Evolutionary conservation across 2,113 vertebrate species (phyloP).

Genomic region (Riparia riparia): DNA sequence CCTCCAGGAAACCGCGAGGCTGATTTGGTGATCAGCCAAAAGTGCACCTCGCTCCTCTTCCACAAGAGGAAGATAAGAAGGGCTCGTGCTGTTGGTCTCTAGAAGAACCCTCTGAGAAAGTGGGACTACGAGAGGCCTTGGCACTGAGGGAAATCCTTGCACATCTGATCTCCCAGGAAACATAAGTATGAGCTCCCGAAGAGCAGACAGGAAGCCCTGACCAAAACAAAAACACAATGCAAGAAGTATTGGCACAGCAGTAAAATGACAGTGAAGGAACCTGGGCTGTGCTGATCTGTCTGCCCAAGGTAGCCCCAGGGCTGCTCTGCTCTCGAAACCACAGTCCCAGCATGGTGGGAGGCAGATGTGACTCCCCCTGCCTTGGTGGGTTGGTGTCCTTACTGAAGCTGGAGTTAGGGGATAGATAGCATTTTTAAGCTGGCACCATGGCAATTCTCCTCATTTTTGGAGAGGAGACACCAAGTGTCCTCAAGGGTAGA

Average conservation of each 20-base stretch:
- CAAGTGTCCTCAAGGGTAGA: background rate
- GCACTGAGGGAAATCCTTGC: background rate
- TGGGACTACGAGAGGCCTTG: background rate
- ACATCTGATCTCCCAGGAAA: background rate
- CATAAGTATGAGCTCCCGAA: background rate
- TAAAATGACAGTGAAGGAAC: fast-evolving
- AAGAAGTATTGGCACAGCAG: background rate
- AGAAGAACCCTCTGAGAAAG: background rate
- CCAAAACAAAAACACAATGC: background rate
- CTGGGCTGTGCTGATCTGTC: background rate
- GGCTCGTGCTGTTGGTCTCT: background rate
- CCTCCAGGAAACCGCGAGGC: background rate
- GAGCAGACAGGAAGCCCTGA: background rate
- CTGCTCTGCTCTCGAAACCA: background rate
- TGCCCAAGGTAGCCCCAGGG: fast-evolving
- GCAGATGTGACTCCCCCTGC: fast-evolving
- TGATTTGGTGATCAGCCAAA: background rate
- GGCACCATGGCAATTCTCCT: background rate
- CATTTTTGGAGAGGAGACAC: background rate
- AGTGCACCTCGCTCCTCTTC: background rate
- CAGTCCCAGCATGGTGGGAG: fast-evolving
- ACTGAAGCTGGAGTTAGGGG: background rate
- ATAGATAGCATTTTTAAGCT: background rate
- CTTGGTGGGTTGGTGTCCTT: background rate
- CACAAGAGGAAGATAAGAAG: background rate